phyloP scores from a whole-genome alignment of 1,140 invertebrate species.

The Dreissena polymorpha region DNA sequence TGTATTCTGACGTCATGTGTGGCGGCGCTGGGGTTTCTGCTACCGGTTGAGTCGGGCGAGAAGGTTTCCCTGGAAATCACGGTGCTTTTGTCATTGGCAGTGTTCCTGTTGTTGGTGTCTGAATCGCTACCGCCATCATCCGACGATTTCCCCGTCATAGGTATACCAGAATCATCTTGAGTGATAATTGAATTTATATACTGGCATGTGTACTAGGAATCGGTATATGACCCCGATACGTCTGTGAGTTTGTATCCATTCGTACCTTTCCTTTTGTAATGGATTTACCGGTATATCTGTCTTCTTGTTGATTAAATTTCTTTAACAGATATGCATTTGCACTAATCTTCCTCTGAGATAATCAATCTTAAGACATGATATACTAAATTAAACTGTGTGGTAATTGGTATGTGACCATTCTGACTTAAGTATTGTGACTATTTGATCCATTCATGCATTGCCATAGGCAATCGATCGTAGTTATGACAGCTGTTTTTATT shows the following conservation, averaged over 20 bases:
- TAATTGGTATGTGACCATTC: too few species aligned
- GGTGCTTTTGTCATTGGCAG: constrained; percentile 79
- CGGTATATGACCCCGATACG: constrained; percentile 16
- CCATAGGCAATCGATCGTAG: too few species aligned
- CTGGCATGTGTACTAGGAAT: neutral
- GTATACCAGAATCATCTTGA: constrained; percentile 63
- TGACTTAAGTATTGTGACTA: too few species aligned
- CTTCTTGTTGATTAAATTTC: too few species aligned
- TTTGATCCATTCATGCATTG: too few species aligned
- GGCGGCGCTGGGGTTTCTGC: constrained; percentile 81
- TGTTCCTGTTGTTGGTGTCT: constrained; percentile 87
- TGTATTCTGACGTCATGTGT: constrained; percentile 82
- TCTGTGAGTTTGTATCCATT: neutral
- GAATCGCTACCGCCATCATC: constrained; percentile 97
- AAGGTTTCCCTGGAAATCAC: constrained; percentile 88
- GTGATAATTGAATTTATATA: neutral
- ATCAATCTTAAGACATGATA: too few species aligned
- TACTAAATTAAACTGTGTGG: too few species aligned
- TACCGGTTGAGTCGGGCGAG: constrained; percentile 82
- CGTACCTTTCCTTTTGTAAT: neutral
- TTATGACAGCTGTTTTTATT: too few species aligned
- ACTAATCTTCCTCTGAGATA: too few species aligned
- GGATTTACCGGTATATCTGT: too few species aligned
- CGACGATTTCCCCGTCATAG: constrained; percentile 86
- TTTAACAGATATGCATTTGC: too few species aligned